Base-by-base conservation (phyloP, 1,140 invertebrate species). In the Archegozetes longisetosus region DNA sequence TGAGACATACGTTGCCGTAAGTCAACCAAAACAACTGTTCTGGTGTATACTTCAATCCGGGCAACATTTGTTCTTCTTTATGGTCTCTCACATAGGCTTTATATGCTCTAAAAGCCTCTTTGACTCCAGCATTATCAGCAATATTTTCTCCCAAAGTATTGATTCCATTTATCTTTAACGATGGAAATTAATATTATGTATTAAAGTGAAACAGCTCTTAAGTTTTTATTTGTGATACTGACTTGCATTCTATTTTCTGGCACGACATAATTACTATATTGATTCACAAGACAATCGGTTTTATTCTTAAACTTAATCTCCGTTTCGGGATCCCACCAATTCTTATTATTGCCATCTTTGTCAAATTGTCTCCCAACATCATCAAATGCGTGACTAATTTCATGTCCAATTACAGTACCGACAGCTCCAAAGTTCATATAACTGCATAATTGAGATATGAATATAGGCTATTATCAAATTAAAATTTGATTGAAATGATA, bases 241-340 rank as follows among this genome's bases (percentile, higher is more conserved):
- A 86, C 84, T 71, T 83, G 83, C 58, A 87, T 69, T 26, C 74
- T 70, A 64, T 83, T 79, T 20, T 51, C 49, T 9, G n/a, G 27
- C 22, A 57, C 17, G 58, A 82, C 84, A 69, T 84, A 94, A 29
- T 78, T 77, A 53, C 80, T 81, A 66, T 95, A 96, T 66, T 95
- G 88, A 25, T 88, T 76, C 26, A 94, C 75, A 65, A 94, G 93
- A 70, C 91, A 96, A 59, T 84, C 72, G 0, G 84, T 82, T 64
- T 80, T 80, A 24, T 85, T 77, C 46, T 80, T 72, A 67, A 87
- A 90, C 22, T 80, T 78, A 52, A 79, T 73, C 63, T 85, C 83
- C 0, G 86, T 88, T 61, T 75, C 72, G 25, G 79, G 73, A 59
- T 82, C 78, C 88, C 92, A 97, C 88, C 89, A 95, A 60, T 88